Base-by-base conservation (phyloP, 2,797 vertebrate genomes). In the Pogoniulus pusillus region DNA sequence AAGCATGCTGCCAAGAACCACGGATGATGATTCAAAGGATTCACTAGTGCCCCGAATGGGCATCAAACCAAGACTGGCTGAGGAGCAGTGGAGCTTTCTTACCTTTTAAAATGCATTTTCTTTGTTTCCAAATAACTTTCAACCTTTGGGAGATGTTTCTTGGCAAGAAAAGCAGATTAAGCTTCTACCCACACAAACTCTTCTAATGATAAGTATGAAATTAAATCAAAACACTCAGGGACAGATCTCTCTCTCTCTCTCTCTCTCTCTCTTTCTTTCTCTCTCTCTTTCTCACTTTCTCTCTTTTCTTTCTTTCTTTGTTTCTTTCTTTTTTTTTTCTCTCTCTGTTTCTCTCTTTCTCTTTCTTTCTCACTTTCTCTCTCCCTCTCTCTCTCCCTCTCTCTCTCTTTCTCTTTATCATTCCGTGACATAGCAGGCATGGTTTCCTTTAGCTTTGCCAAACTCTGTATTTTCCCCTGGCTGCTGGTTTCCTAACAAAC, bases 101-200 rank as follows among this genome's bases (percentile, higher is more conserved):
- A 78, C 85, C 7, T 95, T 91, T 76, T 64, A 94, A 96, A 94
- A 95, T 81, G 83, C 4, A 24, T 95, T 96, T 95, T 96, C 90
- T 93, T 96, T 93, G 80, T 96, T 91, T 90, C 27, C 51, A 89
- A 74, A 80, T 76, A 84, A 72, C 23, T 71, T 93, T 73, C 85
- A 93, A 93, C 45, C 79, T 89, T 34, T n/a, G 80, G 85, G 90
- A 94, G 54, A 85, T 81, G 81, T 90, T 85, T 85, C 64, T 87
- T 96, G 91, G 93, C 90, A 94, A 91, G 96, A 91, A 91, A 91
- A 72, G 1, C 6, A 92, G 93, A 73, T 90, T 91, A 93, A 58
- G 58, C 69, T 78, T 34, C 82, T 92, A 65, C 72, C 82, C 81
- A 93, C 79, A 77, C 53, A 79, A 91, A 63, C 59, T 93, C 77